Evolutionary conservation across 2,888 invertebrate species (phyloP), one percentile per base, ranked within the genome.

Genomic region (Schrankia costaestrigalis): DNA sequence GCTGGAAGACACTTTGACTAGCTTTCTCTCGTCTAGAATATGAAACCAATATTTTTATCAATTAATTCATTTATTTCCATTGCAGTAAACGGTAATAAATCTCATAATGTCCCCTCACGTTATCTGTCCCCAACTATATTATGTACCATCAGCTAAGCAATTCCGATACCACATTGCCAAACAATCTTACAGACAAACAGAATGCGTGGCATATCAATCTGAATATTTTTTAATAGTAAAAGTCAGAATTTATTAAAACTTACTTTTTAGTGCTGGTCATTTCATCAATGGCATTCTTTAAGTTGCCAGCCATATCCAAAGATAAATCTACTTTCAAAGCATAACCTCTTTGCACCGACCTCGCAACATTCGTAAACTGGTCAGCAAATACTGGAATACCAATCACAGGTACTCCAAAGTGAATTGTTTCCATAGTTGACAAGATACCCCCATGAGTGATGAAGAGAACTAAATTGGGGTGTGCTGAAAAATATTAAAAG

Each of bases 321-420:
- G 57, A 46, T 2, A 65, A 25, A 10, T 59, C 42, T 0, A 68
- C 61, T 32, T 41, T 50, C 22, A 32, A 50, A 2, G 54, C 67
- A 23, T 50, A 61, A 5, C 68, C 71, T 26, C 47, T 62, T 3
- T 25, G 31, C 2, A 56, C 57, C 18, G 58, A 56, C 29, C 53
- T 52, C 0, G 37, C 32, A 0, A 63, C 44, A 28, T 71, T 71
- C 3, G 44, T 18, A 24, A 58, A 61, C 33, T 71, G 69, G 22
- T 71, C 69, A 3, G 30, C 64, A 37, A 58, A 63, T 0, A 46
- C 51, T 0, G 70, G 70, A 10, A 71, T 53, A 3, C 61, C 69
- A 10, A 67, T 56, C 8, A 58, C 50, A 2, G 67, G 65, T 1
- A 65, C 59, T 7, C 62, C 37, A 10, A 25, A 37, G 11, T 37